A percentile compares a stretch with the other conserved stretches of the same genome.
Conservation (phyloP, 2,888 invertebrate genomes). For the Drosophila borborema region DNA sequence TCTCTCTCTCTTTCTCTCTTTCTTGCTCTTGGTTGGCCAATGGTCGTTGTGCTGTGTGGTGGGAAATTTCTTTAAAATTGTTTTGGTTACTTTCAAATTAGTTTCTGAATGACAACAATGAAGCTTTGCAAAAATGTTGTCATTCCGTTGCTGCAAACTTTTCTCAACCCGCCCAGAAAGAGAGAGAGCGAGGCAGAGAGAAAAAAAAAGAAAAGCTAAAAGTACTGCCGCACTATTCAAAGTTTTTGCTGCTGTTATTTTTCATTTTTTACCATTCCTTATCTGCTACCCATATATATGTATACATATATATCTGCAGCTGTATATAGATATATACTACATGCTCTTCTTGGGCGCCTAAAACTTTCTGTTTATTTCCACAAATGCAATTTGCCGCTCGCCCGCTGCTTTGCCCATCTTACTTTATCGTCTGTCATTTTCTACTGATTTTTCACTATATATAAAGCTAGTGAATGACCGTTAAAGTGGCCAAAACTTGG, state of each 20-base stretch:
- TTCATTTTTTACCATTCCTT: constrained; percentile 70
- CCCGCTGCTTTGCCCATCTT: constrained; percentile 48
- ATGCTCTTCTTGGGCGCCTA: constrained; percentile 47
- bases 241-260: constrained; percentile 57
- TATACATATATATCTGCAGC: not conserved
- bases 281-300: constrained; percentile 29
- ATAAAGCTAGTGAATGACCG: constrained; percentile 73
- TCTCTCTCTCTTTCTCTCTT: not conserved
- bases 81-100: constrained; percentile 83
- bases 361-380: constrained; percentile 79
- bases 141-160: constrained; percentile 80
- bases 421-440: constrained; percentile 77
- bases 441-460: constrained; percentile 78
- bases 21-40: constrained; percentile 15
- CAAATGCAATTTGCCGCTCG: constrained; percentile 75
- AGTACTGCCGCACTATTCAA: constrained; percentile 66
- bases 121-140: constrained; percentile 82
- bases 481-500: constrained; percentile 52
- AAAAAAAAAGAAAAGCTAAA: not conserved
- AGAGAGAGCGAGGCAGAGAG: too few species aligned
- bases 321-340: constrained; percentile 13
- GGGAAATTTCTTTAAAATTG: constrained; percentile 81
- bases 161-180: constrained; percentile 40
- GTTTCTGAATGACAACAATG: constrained; percentile 80
- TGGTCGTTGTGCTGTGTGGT: constrained; percentile 65